Base-by-base conservation (phyloP, 2,888 invertebrate species). In the Monoplex corrugatus region DNA sequence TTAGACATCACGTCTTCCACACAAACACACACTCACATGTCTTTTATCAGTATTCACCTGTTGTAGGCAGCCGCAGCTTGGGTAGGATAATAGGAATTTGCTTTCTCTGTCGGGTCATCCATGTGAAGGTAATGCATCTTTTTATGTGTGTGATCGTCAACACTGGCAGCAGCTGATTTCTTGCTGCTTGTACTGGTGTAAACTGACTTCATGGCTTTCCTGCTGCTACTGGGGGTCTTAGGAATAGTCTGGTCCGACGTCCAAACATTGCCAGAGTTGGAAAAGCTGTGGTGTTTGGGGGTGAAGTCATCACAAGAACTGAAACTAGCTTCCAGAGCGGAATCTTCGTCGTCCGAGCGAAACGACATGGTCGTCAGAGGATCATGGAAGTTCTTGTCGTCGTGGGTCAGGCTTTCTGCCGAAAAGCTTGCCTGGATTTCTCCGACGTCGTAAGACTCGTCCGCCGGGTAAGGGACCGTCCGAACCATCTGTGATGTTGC, bases 381-480 rank as follows among this genome's bases (percentile, higher is more conserved):
- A 50, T 63, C 63, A 6, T 82, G 80, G 19, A 43, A 28, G 32
- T 3, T 72, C 43, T 28, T 40, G 0, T 35, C 57, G 38, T 83
- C 23, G 43, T 43, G 40, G 43, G 0, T 13, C 19, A 63, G 40
- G 13, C 87, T 87, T 44, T 89, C 89, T 10, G 83, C 87, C 3
- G 89, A 89, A 35, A 89, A 87, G 78, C 78, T 87, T 23, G 89
- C 78, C 2, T 45, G 84, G 32, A 87, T 75, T 50, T 89, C 89
- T 13, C 63, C 87, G 23, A 57, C 84, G 23, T 78, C 45, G 75
- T 84, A 87, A 13, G 63, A 40, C 19, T 45, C 87, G 13, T 63
- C 57, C 19, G 78, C 23, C 5, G 80, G 90, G 23, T 87, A 44
- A 1, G 40, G 82, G n/a, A 80, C n/a, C 0, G 90, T 80, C 40